These are phyloP conservation scores for Bucorvus abyssinicus DNA, from an alignment of 2,797 vertebrate species.

Conservation along the genomic window DNA sequence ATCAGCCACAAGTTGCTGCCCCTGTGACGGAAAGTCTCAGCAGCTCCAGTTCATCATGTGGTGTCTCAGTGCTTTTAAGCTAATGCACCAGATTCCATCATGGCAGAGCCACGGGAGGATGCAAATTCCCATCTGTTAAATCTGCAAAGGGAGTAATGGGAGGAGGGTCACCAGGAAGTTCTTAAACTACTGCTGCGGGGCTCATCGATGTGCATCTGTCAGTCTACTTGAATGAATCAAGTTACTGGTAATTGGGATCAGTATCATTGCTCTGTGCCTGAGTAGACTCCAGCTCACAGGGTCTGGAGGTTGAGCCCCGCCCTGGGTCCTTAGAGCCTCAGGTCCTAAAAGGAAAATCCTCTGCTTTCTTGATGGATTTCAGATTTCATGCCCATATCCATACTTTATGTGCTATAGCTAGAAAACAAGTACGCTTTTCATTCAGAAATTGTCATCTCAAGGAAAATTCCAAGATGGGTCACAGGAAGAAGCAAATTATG, in stretches of 20 bases:
- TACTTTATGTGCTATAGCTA: constrained; percentile 46
- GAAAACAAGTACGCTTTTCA: constrained; percentile 43
- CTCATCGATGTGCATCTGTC: constrained; percentile 26
- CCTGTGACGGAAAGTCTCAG: constrained; percentile 29
- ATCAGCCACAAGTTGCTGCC: constrained; percentile 46
- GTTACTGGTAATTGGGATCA: not conserved
- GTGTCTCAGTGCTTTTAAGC: constrained; percentile 41
- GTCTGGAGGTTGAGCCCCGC: not conserved
- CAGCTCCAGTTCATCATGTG: constrained; percentile 38
- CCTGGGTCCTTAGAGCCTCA: not conserved
- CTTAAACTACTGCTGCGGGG: not conserved
- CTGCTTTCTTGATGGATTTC: constrained; percentile 36
- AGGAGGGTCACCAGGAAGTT: constrained; percentile 31
- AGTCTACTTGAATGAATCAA: constrained; percentile 2
- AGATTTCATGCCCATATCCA: not conserved
- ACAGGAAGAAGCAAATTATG: constrained; percentile 20
- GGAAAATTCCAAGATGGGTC: constrained; percentile 52
- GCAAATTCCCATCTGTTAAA: not conserved
- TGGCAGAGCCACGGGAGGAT: not conserved
- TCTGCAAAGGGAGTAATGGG: not conserved
- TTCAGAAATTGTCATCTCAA: constrained; percentile 53
- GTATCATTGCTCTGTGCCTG: not conserved
- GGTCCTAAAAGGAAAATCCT: constrained; percentile 26
- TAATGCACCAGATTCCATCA: not conserved
- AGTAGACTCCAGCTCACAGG: not conserved